A percentile compares a stretch with the other conserved stretches of the same genome.
Conservation (phyloP, 2,797 vertebrate genomes). For the Acanthurus tractus region DNA sequence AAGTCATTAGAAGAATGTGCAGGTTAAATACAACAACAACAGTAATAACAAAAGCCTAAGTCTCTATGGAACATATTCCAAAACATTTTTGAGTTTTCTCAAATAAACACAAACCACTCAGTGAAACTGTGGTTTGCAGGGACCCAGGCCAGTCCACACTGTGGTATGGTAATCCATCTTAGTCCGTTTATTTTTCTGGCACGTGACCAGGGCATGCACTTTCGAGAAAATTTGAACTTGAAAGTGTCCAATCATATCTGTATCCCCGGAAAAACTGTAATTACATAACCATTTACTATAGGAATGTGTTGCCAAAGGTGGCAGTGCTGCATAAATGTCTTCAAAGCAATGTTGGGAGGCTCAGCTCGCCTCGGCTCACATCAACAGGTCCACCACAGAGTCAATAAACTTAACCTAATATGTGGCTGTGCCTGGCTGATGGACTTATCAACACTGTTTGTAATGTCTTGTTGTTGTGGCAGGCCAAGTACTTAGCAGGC, state of each 20-base stretch:
- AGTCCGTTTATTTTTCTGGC: background rate
- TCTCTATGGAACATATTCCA: background rate
- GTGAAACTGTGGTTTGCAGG: background rate
- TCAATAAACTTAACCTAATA: slow-evolving; percentile 21
- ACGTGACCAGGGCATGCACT: background rate
- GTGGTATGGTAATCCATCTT: too few relatives aligned
- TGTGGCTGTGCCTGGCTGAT: slow-evolving; percentile 24
- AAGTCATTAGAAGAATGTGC: background rate
- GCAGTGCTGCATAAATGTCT: background rate
- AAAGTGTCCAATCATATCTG: background rate
- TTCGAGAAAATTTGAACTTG: background rate
- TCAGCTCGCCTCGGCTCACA: slow-evolving; percentile 19
- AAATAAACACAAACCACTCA: background rate
- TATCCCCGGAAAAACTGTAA: background rate
- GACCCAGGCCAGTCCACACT: background rate
- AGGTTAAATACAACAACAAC: too few relatives aligned
- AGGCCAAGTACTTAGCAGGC: background rate
- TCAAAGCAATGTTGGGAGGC: slow-evolving; percentile 10
- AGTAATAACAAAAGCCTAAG: too few relatives aligned
- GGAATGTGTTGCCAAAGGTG: background rate
- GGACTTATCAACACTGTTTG: background rate
- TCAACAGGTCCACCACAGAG: slow-evolving; percentile 6
- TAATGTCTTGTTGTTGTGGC: slow-evolving; percentile 6
- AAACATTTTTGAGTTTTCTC: background rate
- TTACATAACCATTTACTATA: background rate